Conservation (phyloP, 2,797 vertebrate genomes). For the Eulemur rubriventer region DNA sequence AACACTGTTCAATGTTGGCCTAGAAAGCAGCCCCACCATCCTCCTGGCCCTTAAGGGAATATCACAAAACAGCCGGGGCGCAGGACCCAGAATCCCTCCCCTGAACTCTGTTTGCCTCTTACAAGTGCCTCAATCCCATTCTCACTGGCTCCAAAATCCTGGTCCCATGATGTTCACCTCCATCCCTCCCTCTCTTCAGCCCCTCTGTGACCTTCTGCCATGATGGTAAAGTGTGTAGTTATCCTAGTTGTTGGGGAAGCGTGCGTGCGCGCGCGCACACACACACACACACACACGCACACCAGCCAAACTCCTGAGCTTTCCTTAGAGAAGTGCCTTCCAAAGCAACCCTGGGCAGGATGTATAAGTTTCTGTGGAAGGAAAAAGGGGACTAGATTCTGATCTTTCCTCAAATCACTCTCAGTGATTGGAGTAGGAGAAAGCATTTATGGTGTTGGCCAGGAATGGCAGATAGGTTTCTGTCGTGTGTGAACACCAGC, state of each 20-base stretch:
- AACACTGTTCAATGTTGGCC: rapidly evolving
- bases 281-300: neutral
- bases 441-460: neutral
- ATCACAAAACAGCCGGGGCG: neutral
- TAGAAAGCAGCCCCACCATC: neutral
- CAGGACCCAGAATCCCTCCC: neutral
- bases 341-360: neutral
- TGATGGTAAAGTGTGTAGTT: too few relatives aligned
- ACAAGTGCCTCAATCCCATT: too few relatives aligned
- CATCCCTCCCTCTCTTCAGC: too few relatives aligned
- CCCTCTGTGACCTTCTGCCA: too few relatives aligned
- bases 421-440: neutral
- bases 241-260: neutral
- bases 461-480: neutral
- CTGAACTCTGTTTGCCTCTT: too few relatives aligned
- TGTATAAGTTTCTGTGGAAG: neutral
- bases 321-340: neutral
- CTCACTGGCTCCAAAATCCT: too few relatives aligned
- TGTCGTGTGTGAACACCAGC: neutral
- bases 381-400: neutral
- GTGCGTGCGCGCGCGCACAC: too few relatives aligned
- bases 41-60: neutral
- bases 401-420: neutral
- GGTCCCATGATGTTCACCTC: too few relatives aligned
- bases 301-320: neutral